Base-by-base conservation (phyloP, 2,113 vertebrate species). In the Myxocyprinus asiaticus region DNA sequence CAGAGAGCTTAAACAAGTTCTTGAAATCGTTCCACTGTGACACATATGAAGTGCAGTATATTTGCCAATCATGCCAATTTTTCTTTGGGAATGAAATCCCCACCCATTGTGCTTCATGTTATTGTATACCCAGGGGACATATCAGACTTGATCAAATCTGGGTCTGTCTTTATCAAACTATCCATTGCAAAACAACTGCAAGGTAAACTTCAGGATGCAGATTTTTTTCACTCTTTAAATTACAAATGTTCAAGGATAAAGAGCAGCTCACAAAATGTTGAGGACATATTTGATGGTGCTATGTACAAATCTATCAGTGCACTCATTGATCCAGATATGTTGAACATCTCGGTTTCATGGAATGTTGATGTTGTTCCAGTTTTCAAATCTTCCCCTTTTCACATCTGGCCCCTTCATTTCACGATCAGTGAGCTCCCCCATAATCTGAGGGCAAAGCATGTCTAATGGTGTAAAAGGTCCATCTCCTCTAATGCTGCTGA, bases 41-140 rank as follows among this genome's bases (percentile, higher is more conserved):
- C 62, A 64, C 62, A 12, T 64, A 43, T 14, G 42, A 65, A 65
- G 62, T 43, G 4, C 62, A 64, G 11, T 44, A 65, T 44, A 44
- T 65, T 65, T 3, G 22, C 22, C 22, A 1, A 33, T 33, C 22
- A 33, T 68, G 15, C 48, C 47, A 68, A 47, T 22, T 47, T 68
- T 68, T 47, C n/a, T 48, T 68, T 68, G 66, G 66, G 9, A 51
- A 50, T 68, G 48, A 68, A 68, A 68, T 68, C 66, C 66, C 47
- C 15, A 68, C 66, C 15, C n/a, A 17, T 5, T 68, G 67, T 22
- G 17, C 67, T 68, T 68, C 45, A 47, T 68, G 66, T 10, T 4
- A 68, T 51, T 9, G 7, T 68, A 22, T n/a, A 33, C 45, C 66
- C 45, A 68, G 66, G 66, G 45, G 47, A 48, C 47, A 67, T 10